These are phyloP conservation scores for Hycleus phaleratus DNA, from an alignment of 1,140 invertebrate genomes.

Conservation along the genomic window DNA sequence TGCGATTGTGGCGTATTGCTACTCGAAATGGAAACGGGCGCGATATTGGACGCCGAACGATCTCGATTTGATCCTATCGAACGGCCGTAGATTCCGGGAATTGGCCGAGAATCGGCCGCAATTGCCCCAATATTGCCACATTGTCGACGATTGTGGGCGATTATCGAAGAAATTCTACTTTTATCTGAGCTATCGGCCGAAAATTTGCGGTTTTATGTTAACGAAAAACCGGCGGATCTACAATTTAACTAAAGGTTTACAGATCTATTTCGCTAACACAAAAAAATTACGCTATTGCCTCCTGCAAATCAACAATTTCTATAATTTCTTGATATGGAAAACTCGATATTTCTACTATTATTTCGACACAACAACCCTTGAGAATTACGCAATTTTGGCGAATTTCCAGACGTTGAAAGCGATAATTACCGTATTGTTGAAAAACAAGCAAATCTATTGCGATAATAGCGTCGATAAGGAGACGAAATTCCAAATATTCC, in stretches of 20 bases:
- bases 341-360: slow-evolving; percentile 41
- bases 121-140: slow-evolving; percentile 19
- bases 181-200: slow-evolving; percentile 31
- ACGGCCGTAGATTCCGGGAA: too few relatives aligned
- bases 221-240: slow-evolving; percentile 44
- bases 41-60: too few relatives aligned
- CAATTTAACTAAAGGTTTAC: slow-evolving; percentile 46
- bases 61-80: too few relatives aligned
- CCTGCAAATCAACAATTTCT: slow-evolving; percentile 40
- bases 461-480: background rate
- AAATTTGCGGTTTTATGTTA: slow-evolving; percentile 29
- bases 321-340: slow-evolving; percentile 47
- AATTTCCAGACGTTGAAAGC: slow-evolving; percentile 44
- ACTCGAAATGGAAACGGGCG: too few relatives aligned
- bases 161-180: slow-evolving; percentile 29
- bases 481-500: slow-evolving; percentile 40
- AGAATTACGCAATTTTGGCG: slow-evolving; percentile 44
- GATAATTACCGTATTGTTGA: slow-evolving; percentile 44
- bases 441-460: slow-evolving; percentile 24
- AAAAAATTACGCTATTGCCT: slow-evolving; percentile 42
- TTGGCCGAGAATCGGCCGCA: too few relatives aligned
- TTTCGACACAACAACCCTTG: slow-evolving; percentile 43
- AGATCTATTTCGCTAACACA: slow-evolving; percentile 42
- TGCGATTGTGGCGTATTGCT: too few relatives aligned
- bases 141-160: slow-evolving; percentile 19